Base-by-base conservation (phyloP, 2,797 vertebrate species). In the Chelon auratus region DNA sequence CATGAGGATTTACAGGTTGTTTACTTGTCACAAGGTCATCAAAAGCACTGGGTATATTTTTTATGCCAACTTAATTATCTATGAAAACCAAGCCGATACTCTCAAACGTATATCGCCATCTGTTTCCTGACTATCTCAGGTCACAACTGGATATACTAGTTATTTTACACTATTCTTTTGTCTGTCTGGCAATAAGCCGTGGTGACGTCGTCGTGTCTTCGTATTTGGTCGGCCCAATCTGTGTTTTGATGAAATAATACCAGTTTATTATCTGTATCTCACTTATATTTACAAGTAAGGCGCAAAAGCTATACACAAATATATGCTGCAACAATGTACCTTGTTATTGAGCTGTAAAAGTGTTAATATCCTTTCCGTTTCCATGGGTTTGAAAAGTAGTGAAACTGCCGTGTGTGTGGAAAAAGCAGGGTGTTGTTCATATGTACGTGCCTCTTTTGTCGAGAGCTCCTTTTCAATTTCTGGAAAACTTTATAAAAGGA, bases 301-400 rank as follows among this genome's bases (percentile, higher is more conserved):
- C 45, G 56, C 72, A 68, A 85, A 26, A 37, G 43, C 51, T 80
- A 52, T 75, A 79, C 66, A 81, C 70, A 56, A 72, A 79, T 87
- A 88, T 83, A 90, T 90, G 90, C 92, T 93, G 91, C 87, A 89
- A 77, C 33, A 20, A 50, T 61, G 47, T 83, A 77, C 37, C n/a
- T 78, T 61, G 40, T 83, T 80, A 70, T 67, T 18, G 85, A 66
- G 82, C 56, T 1, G 53, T 86, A 48, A 54, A 59, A 51, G 81
- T 87, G 68, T 75, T 73, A 13, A 54, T 70, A 62, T 85, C 2
- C 39, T 78, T 71, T 66, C 42, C 40, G 74, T 85, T 79, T 33
- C 10, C 54, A 64, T 68, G 65, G 52, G 64, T 80, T 83, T 68
- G 45, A 77, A 56, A 17, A 53, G 54, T 85, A 77, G 82, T 87